Conservation (phyloP, 1,140 invertebrate genomes). For the Nymphalis io region DNA sequence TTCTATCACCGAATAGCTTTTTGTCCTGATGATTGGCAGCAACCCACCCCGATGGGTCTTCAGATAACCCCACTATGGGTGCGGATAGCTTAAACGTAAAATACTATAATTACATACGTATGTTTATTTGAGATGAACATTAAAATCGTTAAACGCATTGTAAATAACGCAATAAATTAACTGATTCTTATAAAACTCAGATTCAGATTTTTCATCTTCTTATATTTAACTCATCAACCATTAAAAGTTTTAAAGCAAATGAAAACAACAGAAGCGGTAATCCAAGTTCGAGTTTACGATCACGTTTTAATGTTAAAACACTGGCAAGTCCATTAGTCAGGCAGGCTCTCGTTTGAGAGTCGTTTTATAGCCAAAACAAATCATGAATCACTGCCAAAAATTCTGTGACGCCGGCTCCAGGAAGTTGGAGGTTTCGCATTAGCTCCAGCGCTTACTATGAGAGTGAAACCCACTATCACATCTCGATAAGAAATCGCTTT, state of each 20-base stretch:
- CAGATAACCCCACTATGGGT: no score
- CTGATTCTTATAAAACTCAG: no score
- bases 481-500: conserved; percentile 11
- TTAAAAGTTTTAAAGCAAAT: conserved; percentile 8
- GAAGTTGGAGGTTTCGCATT: conserved; percentile 42
- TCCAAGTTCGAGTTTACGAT: conserved; percentile 28
- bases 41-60: no score
- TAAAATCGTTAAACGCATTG: no score
- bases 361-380: conserved; percentile 70
- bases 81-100: no score
- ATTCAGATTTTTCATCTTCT: neutral
- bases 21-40: no score
- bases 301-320: conserved; percentile 43
- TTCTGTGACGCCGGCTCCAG: conserved; percentile 42
- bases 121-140: no score
- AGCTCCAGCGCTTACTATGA: conserved; percentile 18
- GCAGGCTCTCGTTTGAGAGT: conserved; percentile 42
- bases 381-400: conserved; percentile 65
- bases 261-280: conserved; percentile 7
- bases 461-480: neutral
- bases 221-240: neutral
- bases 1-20: no score
- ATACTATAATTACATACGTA: no score
- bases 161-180: no score
- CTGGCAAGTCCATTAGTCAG: conserved; percentile 49